These are phyloP conservation scores for Epizoanthus scotinus DNA, from an alignment of 92 coral and sea anemone genomes.

Conservation along the genomic window DNA sequence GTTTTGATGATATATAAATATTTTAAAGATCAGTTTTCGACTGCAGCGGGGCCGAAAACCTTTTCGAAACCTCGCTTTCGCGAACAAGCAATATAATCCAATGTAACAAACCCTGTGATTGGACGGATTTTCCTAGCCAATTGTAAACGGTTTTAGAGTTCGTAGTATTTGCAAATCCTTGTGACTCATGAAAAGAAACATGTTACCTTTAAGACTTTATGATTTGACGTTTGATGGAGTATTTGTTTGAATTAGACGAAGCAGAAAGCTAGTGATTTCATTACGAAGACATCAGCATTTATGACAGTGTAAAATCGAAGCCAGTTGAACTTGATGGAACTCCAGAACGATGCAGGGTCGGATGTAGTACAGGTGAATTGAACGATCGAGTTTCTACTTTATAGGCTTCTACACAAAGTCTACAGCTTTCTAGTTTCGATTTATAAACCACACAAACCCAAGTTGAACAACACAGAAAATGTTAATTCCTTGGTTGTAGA, in stretches of 20 bases:
- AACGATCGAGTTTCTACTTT: too few species aligned
- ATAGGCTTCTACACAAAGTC: too few species aligned
- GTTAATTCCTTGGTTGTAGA: slow-evolving; percentile 5
- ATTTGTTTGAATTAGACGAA: neutral
- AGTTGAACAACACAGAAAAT: slow-evolving; percentile 17
- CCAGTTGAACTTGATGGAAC: slow-evolving; percentile 32
- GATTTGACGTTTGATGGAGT: neutral
- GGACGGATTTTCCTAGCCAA: slow-evolving; percentile 49
- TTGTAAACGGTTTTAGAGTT: slow-evolving; percentile 18
- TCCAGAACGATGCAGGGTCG: neutral
- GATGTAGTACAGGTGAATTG: slow-evolving; percentile 25
- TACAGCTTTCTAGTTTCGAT: too few species aligned
- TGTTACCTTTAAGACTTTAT: neutral
- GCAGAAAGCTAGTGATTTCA: neutral
- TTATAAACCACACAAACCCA: too few species aligned
- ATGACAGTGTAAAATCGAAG: neutral
- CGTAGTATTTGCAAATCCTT: neutral
- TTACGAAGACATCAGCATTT: neutral
- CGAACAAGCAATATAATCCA: neutral
- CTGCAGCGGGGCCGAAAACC: too few species aligned
- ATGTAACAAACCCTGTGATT: slow-evolving; percentile 34
- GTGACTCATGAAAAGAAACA: neutral
- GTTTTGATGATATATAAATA: too few species aligned
- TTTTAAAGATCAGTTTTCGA: too few species aligned
- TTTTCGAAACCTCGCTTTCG: too few species aligned